Evolutionary conservation across 2,888 invertebrate genomes (phyloP), one percentile per base, ranked within the genome.

Genomic region (Teinopalpus imperialis): DNA sequence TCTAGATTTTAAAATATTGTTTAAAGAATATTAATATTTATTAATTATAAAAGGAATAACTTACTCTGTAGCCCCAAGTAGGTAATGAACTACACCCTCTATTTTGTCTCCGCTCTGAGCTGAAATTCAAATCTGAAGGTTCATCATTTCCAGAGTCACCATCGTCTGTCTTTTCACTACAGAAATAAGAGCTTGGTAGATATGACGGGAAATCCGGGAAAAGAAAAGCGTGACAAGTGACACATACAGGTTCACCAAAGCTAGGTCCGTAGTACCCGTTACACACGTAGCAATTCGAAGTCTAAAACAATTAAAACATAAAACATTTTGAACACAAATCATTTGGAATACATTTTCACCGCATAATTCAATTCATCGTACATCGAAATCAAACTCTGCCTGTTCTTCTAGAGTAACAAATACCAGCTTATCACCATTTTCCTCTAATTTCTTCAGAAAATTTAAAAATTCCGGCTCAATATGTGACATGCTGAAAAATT

Each of bases 111-210:
- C 90, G 75, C 37, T 91, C 91, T 2, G 88, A 79, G 53, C 85
- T 89, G 51, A 89, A 92, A 60, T 89, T 91, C 36, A 91, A 74
- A 69, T 95, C 95, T 24, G 93, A 92, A 0, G 97, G 97, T 70
- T 98, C 98, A 72, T 98, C 98, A 72, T 97, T 98, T 0, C 98
- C 98, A 0, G 97, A 97, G 74, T 98, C 97, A 56, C 95, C 95
- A 59, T 96, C 97, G 63, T 97, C 97, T 2, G 94, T 94, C 49
- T 91, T 90, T 52, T 91, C 90, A 54, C 89, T 90, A 49, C 69
- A 80, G 61, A 83, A 86, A 54, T 80, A 85, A 1, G 89, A 85
- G 43, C 75, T 80, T 13, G 90, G 90, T 31, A 89, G 67, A 54
- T 88, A 77, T 5, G 90, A 89, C 4, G 91, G 89, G 53, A 94